phyloP scores from a whole-genome alignment of 2,888 invertebrate species.

The Pristionchus japonicus region DNA sequence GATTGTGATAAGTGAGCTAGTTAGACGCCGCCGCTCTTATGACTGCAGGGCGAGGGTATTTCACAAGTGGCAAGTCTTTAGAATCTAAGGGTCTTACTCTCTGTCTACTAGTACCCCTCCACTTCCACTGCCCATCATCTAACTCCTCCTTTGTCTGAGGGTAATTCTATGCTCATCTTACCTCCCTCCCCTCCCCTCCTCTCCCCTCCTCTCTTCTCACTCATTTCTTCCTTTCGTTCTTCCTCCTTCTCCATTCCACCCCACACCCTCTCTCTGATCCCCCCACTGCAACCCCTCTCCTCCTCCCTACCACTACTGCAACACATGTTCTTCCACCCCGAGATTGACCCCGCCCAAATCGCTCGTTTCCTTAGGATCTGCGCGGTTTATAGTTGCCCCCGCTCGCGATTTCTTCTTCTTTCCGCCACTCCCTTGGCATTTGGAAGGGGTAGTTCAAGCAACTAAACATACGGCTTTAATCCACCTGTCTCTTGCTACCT shows the following conservation, averaged over 20 bases:
- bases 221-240: slow-evolving; percentile 8
- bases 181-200: background rate
- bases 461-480: background rate
- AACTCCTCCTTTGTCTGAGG: background rate
- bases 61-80: background rate
- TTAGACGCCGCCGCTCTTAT: background rate
- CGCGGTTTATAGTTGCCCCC: background rate
- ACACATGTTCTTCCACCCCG: background rate
- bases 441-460: background rate
- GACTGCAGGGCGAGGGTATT: background rate
- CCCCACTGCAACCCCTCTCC: background rate
- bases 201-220: background rate
- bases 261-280: slow-evolving; percentile 6
- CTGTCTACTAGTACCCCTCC: background rate
- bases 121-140: background rate
- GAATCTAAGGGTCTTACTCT: background rate
- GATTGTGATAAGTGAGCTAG: slow-evolving; percentile 32
- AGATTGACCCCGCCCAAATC: slow-evolving; percentile 29
- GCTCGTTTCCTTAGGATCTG: background rate
- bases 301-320: background rate
- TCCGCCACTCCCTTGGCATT: background rate
- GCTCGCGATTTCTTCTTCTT: background rate
- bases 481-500: background rate
- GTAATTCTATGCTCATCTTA: slow-evolving; percentile 21
- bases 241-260: background rate